These are phyloP conservation scores for Accipiter virgatus DNA, from an alignment of 2,113 vertebrate species.

Conservation along the genomic window DNA sequence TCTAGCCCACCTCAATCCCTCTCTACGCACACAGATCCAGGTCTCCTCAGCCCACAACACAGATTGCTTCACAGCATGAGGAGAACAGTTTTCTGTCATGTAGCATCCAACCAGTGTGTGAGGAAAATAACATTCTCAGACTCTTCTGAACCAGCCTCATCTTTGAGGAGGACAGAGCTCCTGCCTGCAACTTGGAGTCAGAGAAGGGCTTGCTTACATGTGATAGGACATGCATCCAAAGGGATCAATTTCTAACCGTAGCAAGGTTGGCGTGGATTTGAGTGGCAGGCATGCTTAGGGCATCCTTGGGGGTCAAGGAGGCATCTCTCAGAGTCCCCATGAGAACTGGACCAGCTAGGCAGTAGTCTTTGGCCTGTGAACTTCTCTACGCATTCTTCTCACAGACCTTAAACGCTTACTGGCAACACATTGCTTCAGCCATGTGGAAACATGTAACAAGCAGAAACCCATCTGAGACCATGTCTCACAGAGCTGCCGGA, in stretches of 20 bases:
- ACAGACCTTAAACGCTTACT: background rate
- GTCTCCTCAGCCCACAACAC: background rate
- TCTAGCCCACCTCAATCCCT: background rate
- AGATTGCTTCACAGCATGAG: background rate
- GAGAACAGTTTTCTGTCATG: background rate
- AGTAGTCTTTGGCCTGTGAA: background rate
- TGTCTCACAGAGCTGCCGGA: background rate
- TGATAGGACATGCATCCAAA: background rate
- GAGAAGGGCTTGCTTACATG: background rate
- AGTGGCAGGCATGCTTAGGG: background rate
- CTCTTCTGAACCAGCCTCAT: background rate
- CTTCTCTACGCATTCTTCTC: background rate
- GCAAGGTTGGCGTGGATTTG: background rate
- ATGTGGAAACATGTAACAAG: background rate
- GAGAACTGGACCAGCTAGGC: background rate
- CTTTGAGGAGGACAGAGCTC: background rate
- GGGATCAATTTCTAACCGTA: background rate
- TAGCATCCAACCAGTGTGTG: background rate
- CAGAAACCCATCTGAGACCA: background rate
- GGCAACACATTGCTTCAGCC: background rate
- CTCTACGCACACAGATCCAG: background rate
- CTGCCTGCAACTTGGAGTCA: rapidly evolving
- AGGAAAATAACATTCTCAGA: background rate
- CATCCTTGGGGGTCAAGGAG: background rate
- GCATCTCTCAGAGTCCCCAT: background rate